Conservation (phyloP, 2,888 invertebrate species). For the Parelbella ahira region DNA sequence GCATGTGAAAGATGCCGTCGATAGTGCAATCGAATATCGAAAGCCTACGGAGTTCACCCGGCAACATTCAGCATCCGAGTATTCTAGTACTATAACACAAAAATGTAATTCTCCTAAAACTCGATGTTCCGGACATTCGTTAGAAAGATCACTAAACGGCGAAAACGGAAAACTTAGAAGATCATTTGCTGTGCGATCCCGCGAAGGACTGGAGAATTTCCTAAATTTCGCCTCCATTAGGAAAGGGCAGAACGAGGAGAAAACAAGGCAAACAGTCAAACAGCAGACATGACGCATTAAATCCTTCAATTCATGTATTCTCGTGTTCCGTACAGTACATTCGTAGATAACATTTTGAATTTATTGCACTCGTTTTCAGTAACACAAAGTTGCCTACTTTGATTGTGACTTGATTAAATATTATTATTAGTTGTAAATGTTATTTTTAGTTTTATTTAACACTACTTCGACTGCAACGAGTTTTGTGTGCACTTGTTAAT, state of each 20-base stretch:
- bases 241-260: conserved; percentile 53
- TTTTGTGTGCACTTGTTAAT: conserved; percentile 1
- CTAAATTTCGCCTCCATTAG: conserved; percentile 56
- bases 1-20: conserved; percentile 36
- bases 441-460: conserved; percentile 5
- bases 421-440: conserved; percentile 17
- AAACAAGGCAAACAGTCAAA: conserved; percentile 49
- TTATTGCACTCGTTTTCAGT: too few species aligned
- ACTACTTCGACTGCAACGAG: not conserved
- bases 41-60: conserved; percentile 42
- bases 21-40: conserved; percentile 50
- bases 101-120: conserved; percentile 38
- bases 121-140: conserved; percentile 56
- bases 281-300: conserved; percentile 34
- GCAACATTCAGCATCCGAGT: conserved; percentile 52
- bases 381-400: not conserved
- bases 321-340: too few species aligned
- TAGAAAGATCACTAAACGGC: conserved; percentile 49
- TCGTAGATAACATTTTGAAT: too few species aligned
- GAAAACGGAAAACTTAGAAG: conserved; percentile 65
- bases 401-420: not conserved
- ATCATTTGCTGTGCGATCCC: conserved; percentile 69
- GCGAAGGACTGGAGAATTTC: conserved; percentile 69
- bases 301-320: too few species aligned
- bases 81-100: conserved; percentile 32